Evolutionary conservation across 1,140 invertebrate species (phyloP).

Genomic region (Neodiprion fabricii): DNA sequence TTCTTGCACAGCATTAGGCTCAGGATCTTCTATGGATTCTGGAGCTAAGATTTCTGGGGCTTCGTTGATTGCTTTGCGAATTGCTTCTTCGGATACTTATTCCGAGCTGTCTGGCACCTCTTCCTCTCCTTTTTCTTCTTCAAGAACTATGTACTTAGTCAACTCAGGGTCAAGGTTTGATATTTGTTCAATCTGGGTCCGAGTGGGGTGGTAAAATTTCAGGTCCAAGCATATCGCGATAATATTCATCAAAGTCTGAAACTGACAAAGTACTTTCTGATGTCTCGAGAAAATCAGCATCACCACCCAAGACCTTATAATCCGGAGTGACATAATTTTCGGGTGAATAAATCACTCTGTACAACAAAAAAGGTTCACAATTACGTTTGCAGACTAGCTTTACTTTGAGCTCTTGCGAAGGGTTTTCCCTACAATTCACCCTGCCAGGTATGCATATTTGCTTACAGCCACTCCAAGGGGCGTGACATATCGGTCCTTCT

Average conservation of each 20-base stretch:
- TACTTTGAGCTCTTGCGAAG: neutral
- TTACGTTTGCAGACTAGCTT: neutral
- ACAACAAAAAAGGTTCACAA: neutral
- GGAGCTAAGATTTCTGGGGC: no score
- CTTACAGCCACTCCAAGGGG: neutral
- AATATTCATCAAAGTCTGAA: neutral
- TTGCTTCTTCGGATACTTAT: no score
- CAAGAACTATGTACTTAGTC: neutral
- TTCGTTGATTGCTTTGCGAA: no score
- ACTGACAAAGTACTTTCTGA: neutral
- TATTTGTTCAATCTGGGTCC: neutral
- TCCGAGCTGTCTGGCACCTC: no score
- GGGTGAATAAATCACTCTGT: neutral
- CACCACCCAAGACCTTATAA: neutral
- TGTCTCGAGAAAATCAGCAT: neutral
- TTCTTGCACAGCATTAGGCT: no score
- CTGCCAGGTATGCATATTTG: neutral
- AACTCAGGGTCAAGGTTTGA: no score
- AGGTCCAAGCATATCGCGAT: neutral
- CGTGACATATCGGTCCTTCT: neutral
- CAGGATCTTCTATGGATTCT: no score
- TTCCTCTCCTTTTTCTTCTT: neutral
- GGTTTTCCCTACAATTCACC: neutral
- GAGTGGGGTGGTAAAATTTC: neutral
- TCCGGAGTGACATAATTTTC: neutral